A percentile compares a stretch with the other conserved stretches of the same genome.
These are phyloP conservation scores for Vulpes vulpes DNA, from an alignment of 2,113 vertebrate species.

Conservation along the genomic window DNA sequence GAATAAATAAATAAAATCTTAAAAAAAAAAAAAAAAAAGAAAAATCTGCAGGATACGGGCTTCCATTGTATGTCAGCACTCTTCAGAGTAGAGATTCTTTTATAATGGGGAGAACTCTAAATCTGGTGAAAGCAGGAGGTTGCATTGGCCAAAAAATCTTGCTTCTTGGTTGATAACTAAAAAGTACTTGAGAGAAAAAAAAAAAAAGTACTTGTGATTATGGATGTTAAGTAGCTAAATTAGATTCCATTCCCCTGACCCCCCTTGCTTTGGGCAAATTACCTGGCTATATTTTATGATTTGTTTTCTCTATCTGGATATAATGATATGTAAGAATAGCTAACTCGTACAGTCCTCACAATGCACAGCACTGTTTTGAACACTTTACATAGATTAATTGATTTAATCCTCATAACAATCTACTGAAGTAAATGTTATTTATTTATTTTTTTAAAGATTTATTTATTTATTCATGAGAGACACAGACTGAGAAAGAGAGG, in stretches of 20 bases:
- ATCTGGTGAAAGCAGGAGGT: conserved; percentile 20
- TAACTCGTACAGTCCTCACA: background rate
- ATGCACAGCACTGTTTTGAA: background rate
- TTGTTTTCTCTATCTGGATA: conserved; percentile 48
- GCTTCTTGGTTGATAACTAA: conserved; percentile 18
- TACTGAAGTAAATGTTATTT: background rate
- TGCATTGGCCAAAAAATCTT: background rate
- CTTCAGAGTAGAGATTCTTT: conserved; percentile 3
- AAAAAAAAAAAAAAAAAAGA: background rate
- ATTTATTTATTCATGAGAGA: too few relatives aligned
- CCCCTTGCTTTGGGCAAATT: background rate
- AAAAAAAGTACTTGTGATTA: background rate
- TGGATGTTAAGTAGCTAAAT: background rate
- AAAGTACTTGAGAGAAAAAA: background rate
- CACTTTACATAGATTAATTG: background rate
- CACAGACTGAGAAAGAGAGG: too few relatives aligned
- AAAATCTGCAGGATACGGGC: background rate
- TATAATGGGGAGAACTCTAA: background rate
- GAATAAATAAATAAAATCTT: too few relatives aligned
- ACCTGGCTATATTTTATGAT: background rate
- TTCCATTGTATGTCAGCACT: background rate
- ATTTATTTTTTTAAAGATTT: too few relatives aligned
- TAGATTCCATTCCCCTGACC: background rate
- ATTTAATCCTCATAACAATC: background rate
- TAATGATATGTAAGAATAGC: background rate